phyloP scores from a whole-genome alignment of 2,113 vertebrate species.

The Todiramphus saurophagus region DNA sequence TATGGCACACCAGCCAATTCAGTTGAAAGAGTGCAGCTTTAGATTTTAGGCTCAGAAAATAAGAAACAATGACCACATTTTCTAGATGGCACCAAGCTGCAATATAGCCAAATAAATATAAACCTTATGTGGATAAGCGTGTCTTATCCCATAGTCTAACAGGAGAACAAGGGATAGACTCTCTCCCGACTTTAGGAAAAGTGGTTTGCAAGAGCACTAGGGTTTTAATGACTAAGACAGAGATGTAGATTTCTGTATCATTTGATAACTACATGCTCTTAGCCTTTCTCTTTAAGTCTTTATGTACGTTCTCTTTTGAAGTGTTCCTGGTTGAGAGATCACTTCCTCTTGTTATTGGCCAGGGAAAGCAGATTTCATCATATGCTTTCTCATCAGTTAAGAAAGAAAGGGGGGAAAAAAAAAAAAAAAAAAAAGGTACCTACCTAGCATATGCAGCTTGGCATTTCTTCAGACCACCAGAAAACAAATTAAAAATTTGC shows the following conservation, averaged over 20 bases:
- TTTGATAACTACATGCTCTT: neutral
- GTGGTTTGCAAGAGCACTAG: neutral
- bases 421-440: neutral
- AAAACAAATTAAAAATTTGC: neutral
- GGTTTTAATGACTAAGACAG: neutral
- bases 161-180: neutral
- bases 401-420: neutral
- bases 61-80: neutral
- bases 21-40: neutral
- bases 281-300: neutral
- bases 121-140: neutral
- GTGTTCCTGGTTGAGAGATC: neutral
- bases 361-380: neutral
- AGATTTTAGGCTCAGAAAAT: neutral
- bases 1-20: rapidly evolving
- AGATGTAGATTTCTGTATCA: neutral
- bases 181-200: neutral
- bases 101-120: neutral
- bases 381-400: neutral
- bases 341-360: neutral
- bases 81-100: neutral
- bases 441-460: neutral
- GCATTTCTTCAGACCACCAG: neutral
- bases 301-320: neutral
- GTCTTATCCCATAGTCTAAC: neutral